Conservation (phyloP, 2,888 invertebrate genomes). For the Acanthosepion lycidas region DNA sequence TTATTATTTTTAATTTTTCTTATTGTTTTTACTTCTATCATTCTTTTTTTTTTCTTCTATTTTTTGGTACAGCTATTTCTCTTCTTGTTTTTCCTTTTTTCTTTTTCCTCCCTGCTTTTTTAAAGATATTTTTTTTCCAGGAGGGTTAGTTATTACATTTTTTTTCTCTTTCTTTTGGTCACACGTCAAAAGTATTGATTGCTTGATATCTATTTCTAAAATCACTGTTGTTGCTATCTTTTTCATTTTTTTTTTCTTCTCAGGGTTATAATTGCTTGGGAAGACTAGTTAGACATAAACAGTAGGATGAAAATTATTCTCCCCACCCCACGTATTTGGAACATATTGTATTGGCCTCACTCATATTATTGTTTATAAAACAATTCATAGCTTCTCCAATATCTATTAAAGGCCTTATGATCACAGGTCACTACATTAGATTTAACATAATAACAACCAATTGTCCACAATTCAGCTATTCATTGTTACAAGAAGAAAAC, state of each 20-base stretch:
- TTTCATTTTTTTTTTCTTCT: not conserved
- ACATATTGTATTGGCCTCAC: not conserved
- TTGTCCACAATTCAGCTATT: not conserved
- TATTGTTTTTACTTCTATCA: not conserved
- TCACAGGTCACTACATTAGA: conserved; percentile 12
- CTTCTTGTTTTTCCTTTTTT: not conserved
- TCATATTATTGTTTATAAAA: conserved; percentile 2
- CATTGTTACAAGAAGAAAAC: conserved; percentile 4
- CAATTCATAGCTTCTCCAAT: not conserved
- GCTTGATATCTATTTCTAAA: not conserved
- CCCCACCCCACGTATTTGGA: not conserved
- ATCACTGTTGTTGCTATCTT: not conserved
- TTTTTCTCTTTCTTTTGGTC: not conserved
- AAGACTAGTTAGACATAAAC: conserved; percentile 9
- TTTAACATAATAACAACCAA: not conserved
- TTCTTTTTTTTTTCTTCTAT: not conserved
- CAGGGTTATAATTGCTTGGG: conserved; percentile 10
- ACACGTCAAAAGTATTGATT: conserved; percentile 8
- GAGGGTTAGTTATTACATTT: not conserved
- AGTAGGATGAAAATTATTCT: not conserved
- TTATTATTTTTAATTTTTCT: not conserved
- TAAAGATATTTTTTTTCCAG: too few relatives aligned
- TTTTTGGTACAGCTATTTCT: not conserved
- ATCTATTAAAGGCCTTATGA: not conserved
- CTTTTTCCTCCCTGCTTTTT: not conserved